A percentile compares a stretch with the other conserved stretches of the same genome.
These are phyloP conservation scores for Octomys mimax DNA, from an alignment of 2,797 vertebrate genomes.

Conservation along the genomic window DNA sequence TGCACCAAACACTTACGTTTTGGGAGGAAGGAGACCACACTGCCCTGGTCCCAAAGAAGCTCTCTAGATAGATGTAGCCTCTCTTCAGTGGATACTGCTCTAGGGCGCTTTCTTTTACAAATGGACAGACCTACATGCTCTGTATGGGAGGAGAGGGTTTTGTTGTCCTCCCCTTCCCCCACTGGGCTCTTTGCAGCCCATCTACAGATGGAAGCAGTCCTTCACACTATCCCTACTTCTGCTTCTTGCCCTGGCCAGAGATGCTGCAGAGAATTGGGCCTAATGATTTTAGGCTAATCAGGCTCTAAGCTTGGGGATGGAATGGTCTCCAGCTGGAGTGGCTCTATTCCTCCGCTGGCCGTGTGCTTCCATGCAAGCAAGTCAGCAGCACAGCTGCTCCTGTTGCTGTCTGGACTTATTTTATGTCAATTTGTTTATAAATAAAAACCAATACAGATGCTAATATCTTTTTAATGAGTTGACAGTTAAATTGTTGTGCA, in stretches of 20 bases:
- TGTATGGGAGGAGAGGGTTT: neutral
- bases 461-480: slow-evolving; percentile 59
- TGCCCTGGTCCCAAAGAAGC: slow-evolving; percentile 44
- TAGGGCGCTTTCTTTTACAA: slow-evolving; percentile 24
- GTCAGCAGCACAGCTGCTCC: slow-evolving; percentile 67
- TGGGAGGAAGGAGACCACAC: neutral
- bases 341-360: slow-evolving; percentile 51
- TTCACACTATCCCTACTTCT: neutral
- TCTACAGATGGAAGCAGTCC: neutral
- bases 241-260: slow-evolving; percentile 61
- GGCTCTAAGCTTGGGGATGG: neutral
- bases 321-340: neutral
- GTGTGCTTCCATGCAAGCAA: slow-evolving; percentile 72
- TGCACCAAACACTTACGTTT: slow-evolving; percentile 47
- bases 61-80: neutral
- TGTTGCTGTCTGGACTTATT: slow-evolving; percentile 86
- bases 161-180: neutral
- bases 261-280: slow-evolving; percentile 44
- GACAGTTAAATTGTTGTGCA: neutral
- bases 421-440: slow-evolving; percentile 89
- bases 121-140: slow-evolving; percentile 4
- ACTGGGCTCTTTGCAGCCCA: neutral
- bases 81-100: slow-evolving; percentile 27
- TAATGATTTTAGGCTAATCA: neutral
- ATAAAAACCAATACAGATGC: slow-evolving; percentile 84